A percentile compares a stretch with the other conserved stretches of the same genome.
Conservation (phyloP, 2,113 vertebrate species). For the Salvelinus fontinalis region DNA sequence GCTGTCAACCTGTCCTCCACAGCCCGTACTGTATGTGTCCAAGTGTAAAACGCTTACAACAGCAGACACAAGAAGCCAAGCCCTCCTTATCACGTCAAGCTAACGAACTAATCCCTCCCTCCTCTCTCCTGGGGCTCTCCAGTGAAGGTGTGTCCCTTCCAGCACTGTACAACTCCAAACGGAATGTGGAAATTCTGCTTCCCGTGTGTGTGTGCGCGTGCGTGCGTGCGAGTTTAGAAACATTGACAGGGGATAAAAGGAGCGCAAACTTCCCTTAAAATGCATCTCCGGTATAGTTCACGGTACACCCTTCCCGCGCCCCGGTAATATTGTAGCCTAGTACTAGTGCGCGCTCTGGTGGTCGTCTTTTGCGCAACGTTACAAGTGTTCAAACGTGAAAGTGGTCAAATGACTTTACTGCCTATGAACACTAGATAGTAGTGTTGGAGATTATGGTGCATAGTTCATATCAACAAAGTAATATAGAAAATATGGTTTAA, state of each 20-base stretch:
- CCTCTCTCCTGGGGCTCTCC: background rate
- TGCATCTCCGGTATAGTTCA: too few relatives aligned
- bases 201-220: background rate
- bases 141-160: conserved; percentile 48
- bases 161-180: conserved; percentile 2
- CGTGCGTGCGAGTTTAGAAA: background rate
- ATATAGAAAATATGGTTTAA: too few relatives aligned
- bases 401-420: too few relatives aligned
- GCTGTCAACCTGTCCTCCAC: background rate
- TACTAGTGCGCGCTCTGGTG: conserved; percentile 36
- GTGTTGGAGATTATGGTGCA: too few relatives aligned
- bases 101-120: background rate
- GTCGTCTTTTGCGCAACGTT: background rate
- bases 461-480: too few relatives aligned
- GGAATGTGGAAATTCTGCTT: conserved; percentile 56
- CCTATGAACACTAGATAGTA: too few relatives aligned
- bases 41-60: too few relatives aligned
- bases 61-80: background rate
- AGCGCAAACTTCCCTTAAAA: too few relatives aligned
- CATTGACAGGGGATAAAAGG: too few relatives aligned
- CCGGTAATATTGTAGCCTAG: background rate
- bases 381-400: too few relatives aligned
- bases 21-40: background rate
- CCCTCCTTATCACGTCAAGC: conserved; percentile 39
- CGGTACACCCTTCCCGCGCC: too few relatives aligned